Base-by-base conservation (phyloP, 2,113 vertebrate species). In the Candoia aspera region DNA sequence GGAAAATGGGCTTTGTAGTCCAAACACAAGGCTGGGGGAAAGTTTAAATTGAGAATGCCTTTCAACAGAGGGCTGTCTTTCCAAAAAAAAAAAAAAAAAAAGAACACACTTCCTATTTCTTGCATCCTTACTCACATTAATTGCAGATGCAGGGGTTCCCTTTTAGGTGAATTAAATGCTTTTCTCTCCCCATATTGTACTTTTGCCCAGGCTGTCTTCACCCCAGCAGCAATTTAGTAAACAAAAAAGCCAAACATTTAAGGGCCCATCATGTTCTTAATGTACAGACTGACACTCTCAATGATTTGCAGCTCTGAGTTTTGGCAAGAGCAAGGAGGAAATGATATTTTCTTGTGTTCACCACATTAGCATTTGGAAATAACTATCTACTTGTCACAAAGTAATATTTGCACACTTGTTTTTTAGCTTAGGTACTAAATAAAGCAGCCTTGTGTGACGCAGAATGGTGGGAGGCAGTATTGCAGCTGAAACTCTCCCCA, bases 361-460 rank as follows among this genome's bases (percentile, higher is more conserved):
- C 64, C 54, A 79, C 11, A 73, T 59, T 73, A 83, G 68, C 54
- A 24, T 91, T 86, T 54, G 49, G 54, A 91, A 87, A 92, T 15
- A 84, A 89, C 90, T 87, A 88, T 90, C 73, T 89, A 0, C 0
- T 68, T 90, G 89, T 92, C 84, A 91, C 21, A 23, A 23, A 17
- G 87, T 94, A 3, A 42, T 60, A 37, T 33, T 90, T 91, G 87
- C 55, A 54, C 55, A 86, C 42, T 26, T 89, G 54, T 88, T 87
- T 93, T 58, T 49, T 60, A 49, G 12, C 83, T 90, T 87, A 55
- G 92, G 64, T 59, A 88, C 86, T 94, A 53, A 53, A 42, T 73
- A 93, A 90, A 0, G 0, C 24, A n/a, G n/a, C n/a, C n/a, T n/a
- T n/a, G n/a, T n/a, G n/a, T n/a, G n/a, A n/a, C n/a, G n/a, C n/a